Evolutionary conservation across 2,888 invertebrate genomes (phyloP).

Genomic region (Entomobrya multifasciata): DNA sequence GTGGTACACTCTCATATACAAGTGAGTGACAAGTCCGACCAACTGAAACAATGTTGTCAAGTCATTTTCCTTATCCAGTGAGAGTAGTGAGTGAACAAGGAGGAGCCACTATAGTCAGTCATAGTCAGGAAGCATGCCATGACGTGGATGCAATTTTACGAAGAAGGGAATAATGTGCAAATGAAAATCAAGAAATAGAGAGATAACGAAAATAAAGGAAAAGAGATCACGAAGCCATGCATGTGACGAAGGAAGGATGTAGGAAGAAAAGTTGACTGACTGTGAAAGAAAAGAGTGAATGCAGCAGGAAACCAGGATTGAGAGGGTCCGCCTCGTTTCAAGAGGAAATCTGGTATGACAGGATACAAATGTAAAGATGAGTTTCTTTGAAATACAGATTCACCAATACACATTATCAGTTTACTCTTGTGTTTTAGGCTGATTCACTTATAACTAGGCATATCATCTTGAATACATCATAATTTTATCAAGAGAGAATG

Average conservation of each 20-base stretch:
- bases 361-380: background rate
- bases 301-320: conserved; percentile 35
- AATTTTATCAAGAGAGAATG: no score
- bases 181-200: background rate
- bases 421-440: no score
- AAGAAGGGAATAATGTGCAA: background rate
- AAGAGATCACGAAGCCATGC: conserved; percentile 3
- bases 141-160: background rate
- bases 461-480: no score
- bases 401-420: no score
- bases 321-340: conserved; percentile 44
- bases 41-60: conserved; percentile 67
- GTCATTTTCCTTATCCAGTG: conserved; percentile 50
- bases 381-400: no score
- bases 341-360: conserved; percentile 5
- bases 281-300: conserved; percentile 51
- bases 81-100: no score
- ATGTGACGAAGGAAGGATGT: conserved; percentile 46
- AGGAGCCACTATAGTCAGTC: no score
- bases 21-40: conserved; percentile 67
- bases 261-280: conserved; percentile 60
- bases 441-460: no score
- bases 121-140: background rate
- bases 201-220: background rate
- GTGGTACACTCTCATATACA: conserved; percentile 38